phyloP scores from a whole-genome alignment of 2,888 invertebrate species.

The Cacoxenus indagator region DNA sequence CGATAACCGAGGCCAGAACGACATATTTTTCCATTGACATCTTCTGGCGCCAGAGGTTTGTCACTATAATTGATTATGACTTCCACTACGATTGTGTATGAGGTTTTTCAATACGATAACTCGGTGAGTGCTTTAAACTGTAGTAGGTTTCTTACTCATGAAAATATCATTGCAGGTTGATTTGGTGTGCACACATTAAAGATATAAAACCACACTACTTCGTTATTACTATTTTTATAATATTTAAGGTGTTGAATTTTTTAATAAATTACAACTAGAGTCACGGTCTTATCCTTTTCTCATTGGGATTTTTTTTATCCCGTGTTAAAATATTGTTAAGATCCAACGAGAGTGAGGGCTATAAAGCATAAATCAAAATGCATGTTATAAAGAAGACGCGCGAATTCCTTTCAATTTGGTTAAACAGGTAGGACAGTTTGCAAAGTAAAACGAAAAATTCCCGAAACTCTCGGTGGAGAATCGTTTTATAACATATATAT shows the following conservation, averaged over 20 bases:
- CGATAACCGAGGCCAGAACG: slow-evolving; percentile 80
- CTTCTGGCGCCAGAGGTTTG: slow-evolving; percentile 86
- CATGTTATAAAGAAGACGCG: too few species aligned
- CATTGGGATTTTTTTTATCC: too few species aligned
- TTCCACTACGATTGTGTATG: slow-evolving; percentile 72
- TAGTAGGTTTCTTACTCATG: not conserved
- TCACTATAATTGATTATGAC: slow-evolving; percentile 76
- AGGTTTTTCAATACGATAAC: slow-evolving; percentile 68
- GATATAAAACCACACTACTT: not conserved
- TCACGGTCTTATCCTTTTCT: too few species aligned
- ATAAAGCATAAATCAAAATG: too few species aligned
- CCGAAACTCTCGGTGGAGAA: not conserved
- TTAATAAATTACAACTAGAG: too few species aligned
- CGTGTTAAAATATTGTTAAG: too few species aligned
- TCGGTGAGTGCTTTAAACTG: slow-evolving; percentile 47
- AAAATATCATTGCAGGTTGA: not conserved
- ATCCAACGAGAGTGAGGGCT: too few species aligned
- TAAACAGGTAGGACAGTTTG: too few species aligned
- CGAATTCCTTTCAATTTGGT: too few species aligned
- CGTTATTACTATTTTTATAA: too few species aligned
- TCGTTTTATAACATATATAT: not conserved
- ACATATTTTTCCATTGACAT: slow-evolving; percentile 87
- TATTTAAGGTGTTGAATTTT: too few species aligned
- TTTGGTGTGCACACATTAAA: not conserved
- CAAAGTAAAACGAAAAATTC: too few species aligned